Conservation (phyloP, 2,888 invertebrate genomes). For the Hoplodrina ambigua region DNA sequence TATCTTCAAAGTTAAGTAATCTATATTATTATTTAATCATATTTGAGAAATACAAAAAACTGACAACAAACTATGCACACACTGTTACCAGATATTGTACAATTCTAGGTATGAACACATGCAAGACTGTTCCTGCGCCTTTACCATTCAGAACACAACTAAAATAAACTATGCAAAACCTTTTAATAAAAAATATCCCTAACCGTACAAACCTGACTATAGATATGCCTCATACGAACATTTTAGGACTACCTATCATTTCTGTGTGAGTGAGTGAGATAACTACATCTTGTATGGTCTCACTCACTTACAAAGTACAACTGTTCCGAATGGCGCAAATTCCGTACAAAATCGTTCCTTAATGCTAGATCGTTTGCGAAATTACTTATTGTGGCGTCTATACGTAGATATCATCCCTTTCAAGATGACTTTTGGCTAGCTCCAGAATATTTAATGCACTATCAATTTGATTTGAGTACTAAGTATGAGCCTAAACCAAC, state of each 20-base stretch:
- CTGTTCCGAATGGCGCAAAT: slow-evolving; percentile 43
- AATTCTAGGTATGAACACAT: slow-evolving; percentile 78
- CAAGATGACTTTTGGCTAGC: slow-evolving; percentile 52
- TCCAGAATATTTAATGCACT: slow-evolving; percentile 27
- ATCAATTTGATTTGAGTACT: slow-evolving; percentile 21
- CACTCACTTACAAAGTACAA: slow-evolving; percentile 11
- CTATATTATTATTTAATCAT: slow-evolving; percentile 77
- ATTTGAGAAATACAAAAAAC: slow-evolving; percentile 79
- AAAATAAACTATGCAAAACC: slow-evolving; percentile 30
- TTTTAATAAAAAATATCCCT: slow-evolving; percentile 37
- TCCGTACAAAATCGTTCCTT: slow-evolving; percentile 46
- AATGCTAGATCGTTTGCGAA: slow-evolving; percentile 33
- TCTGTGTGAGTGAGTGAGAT: slow-evolving; percentile 31
- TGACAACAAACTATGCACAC: slow-evolving; percentile 79
- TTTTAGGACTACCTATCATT: slow-evolving; percentile 25
- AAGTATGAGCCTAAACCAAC: not conserved
- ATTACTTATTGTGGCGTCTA: slow-evolving; percentile 32
- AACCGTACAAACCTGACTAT: slow-evolving; percentile 35
- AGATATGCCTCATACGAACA: slow-evolving; percentile 46
- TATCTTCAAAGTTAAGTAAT: slow-evolving; percentile 65
- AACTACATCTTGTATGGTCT: slow-evolving; percentile 10
- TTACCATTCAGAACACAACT: slow-evolving; percentile 50
- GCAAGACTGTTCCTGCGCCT: slow-evolving; percentile 64
- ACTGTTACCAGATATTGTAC: slow-evolving; percentile 69
- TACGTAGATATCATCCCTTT: slow-evolving; percentile 1